A percentile compares a stretch with the other conserved stretches of the same genome.
Conservation (phyloP, 1,140 invertebrate genomes). For the Melipona quadrifasciata region DNA sequence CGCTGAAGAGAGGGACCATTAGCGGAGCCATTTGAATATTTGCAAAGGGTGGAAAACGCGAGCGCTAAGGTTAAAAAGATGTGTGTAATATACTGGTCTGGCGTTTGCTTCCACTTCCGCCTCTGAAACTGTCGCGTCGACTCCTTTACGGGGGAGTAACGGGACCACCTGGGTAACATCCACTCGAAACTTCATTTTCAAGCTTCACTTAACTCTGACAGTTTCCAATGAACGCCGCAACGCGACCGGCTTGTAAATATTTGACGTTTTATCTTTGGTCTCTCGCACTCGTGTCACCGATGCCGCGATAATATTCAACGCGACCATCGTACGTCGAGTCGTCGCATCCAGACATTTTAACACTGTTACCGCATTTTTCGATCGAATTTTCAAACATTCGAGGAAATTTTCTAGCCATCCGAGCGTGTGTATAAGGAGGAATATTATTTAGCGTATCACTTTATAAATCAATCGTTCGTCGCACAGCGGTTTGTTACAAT, state of each 20-base stretch:
- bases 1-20: constrained; percentile 74
- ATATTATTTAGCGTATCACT: no score
- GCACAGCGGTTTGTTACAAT: no score
- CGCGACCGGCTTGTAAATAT: background rate
- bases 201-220: constrained; percentile 24
- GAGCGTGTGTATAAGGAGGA: no score
- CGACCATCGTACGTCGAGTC: background rate
- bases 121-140: constrained; percentile 73
- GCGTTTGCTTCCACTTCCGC: constrained; percentile 74
- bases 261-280: background rate
- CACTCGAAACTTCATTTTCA: constrained; percentile 71
- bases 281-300: background rate
- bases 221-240: constrained; percentile 23
- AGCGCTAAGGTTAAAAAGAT: constrained; percentile 76
- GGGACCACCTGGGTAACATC: constrained; percentile 64
- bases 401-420: no score
- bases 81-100: constrained; percentile 74
- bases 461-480: no score
- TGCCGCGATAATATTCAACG: background rate
- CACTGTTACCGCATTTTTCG: no score
- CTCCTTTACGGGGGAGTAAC: constrained; percentile 62
- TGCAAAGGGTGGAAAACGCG: constrained; percentile 78
- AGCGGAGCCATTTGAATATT: constrained; percentile 81
- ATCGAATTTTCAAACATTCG: no score
- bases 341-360: no score